phyloP scores from a whole-genome alignment of 1,140 invertebrate species.

The Phymorhynchus buccinoides region DNA sequence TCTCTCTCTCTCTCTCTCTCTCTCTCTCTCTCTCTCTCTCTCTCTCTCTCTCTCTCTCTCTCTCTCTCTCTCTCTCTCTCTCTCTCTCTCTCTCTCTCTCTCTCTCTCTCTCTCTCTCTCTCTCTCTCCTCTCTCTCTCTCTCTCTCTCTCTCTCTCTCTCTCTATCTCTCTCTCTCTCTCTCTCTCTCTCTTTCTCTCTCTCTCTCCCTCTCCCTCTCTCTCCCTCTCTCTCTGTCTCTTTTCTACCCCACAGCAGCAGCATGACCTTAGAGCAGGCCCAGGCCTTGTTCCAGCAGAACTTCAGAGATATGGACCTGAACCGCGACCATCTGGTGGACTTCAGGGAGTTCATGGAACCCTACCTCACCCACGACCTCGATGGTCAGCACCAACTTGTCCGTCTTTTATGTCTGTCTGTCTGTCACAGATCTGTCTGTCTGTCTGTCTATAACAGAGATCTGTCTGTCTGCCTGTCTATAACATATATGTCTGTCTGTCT shows the following conservation, averaged over 20 bases:
- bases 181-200: not conserved
- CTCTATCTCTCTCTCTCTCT: not conserved
- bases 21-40: not conserved
- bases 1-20: not conserved
- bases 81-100: not conserved
- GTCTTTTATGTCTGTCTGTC: not conserved
- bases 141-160: not conserved
- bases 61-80: not conserved
- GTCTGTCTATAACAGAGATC: not conserved
- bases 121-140: not conserved
- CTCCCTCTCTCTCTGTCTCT: too few species aligned
- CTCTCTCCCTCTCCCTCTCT: too few species aligned
- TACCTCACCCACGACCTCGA: not conserved
- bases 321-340: not conserved
- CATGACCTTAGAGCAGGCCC: not conserved
- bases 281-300: not conserved
- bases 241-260: not conserved
- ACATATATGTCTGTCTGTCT: not conserved
- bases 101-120: not conserved
- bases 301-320: not conserved
- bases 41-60: not conserved
- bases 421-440: not conserved
- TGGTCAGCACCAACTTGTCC: not conserved
- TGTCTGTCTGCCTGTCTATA: not conserved
- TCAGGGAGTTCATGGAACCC: slow-evolving; percentile 7